Conservation (phyloP, 2,888 invertebrate genomes). For the Spilosoma lubricipeda region DNA sequence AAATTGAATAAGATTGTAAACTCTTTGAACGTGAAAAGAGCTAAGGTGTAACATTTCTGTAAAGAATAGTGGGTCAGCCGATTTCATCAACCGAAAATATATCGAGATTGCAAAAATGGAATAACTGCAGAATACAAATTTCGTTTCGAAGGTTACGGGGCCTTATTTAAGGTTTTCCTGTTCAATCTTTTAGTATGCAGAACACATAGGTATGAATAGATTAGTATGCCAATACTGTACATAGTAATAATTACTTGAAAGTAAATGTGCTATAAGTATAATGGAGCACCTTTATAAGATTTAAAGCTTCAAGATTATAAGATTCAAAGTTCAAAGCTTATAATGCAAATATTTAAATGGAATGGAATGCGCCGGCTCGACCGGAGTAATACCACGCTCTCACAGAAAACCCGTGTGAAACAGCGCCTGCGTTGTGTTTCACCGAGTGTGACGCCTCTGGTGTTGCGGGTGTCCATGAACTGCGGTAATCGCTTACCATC, state of each 20-base stretch:
- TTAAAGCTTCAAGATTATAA: too few species aligned
- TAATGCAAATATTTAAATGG: not conserved
- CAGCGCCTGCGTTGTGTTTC: too few species aligned
- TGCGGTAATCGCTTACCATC: too few species aligned
- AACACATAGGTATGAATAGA: not conserved
- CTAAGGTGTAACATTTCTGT: not conserved
- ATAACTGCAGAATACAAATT: not conserved
- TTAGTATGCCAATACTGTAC: not conserved
- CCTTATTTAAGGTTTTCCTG: not conserved
- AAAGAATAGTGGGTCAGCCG: not conserved
- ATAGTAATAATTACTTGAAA: constrained; percentile 2
- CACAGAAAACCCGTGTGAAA: too few species aligned
- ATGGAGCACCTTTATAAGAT: not conserved
- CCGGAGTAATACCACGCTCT: too few species aligned
- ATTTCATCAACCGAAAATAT: not conserved
- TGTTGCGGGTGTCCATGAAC: too few species aligned
- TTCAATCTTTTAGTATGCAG: constrained; percentile 1
- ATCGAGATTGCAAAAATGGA: not conserved
- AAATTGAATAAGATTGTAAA: not conserved
- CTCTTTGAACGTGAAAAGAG: not conserved
- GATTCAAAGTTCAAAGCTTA: not conserved
- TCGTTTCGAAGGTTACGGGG: not conserved
- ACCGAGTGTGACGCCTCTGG: too few species aligned
- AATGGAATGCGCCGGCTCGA: too few species aligned
- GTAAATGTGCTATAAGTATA: not conserved